phyloP scores from a whole-genome alignment of 2,888 invertebrate species.

The Cosmia pyralina region DNA sequence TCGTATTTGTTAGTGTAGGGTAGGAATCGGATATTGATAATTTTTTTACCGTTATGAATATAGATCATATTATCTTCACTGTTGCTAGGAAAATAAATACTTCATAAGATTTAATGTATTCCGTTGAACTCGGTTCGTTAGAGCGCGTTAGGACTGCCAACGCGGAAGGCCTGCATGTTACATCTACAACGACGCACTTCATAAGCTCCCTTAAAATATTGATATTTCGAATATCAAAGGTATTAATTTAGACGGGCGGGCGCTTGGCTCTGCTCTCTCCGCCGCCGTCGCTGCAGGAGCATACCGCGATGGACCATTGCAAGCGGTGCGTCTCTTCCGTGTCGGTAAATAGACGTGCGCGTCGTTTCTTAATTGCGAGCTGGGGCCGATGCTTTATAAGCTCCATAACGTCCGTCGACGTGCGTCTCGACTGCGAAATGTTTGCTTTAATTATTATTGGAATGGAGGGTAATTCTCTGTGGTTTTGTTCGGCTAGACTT shows the following conservation, averaged over 20 bases:
- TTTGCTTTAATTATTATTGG: slow-evolving; percentile 91
- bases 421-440: slow-evolving; percentile 88
- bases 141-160: slow-evolving; percentile 81
- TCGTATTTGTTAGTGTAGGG: neutral
- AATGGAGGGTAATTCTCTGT: slow-evolving; percentile 90
- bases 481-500: slow-evolving; percentile 91
- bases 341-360: slow-evolving; percentile 88
- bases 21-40: slow-evolving; percentile 2
- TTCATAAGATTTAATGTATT: slow-evolving; percentile 71
- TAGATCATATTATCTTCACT: slow-evolving; percentile 35
- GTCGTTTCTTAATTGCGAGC: slow-evolving; percentile 89
- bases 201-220: slow-evolving; percentile 88
- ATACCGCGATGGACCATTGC: slow-evolving; percentile 86
- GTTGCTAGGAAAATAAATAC: slow-evolving; percentile 54
- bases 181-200: slow-evolving; percentile 82
- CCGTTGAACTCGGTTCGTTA: slow-evolving; percentile 79
- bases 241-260: slow-evolving; percentile 86
- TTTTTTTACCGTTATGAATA: slow-evolving; percentile 17
- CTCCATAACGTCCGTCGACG: slow-evolving; percentile 88
- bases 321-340: slow-evolving; percentile 88
- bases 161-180: slow-evolving; percentile 83
- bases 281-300: slow-evolving; percentile 72
- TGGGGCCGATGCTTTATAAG: slow-evolving; percentile 89
- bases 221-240: slow-evolving; percentile 89
- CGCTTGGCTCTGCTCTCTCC: slow-evolving; percentile 80